A percentile compares a stretch with the other conserved stretches of the same genome.
These are phyloP conservation scores for Syndactyla subalaris DNA, from an alignment of 2,797 vertebrate species.

Conservation along the genomic window DNA sequence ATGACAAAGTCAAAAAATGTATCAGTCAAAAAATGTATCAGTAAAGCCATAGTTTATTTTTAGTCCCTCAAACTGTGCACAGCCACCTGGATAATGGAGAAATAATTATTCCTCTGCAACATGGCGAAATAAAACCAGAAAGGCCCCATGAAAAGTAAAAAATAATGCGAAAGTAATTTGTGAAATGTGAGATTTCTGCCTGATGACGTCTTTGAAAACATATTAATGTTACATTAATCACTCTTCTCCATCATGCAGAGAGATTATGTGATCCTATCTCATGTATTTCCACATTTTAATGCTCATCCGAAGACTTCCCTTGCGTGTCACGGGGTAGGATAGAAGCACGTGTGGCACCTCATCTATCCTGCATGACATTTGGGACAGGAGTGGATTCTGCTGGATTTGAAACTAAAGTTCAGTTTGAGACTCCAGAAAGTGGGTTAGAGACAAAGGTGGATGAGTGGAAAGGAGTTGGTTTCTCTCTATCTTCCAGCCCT, in stretches of 20 bases:
- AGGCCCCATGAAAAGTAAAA: neutral
- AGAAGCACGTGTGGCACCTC: neutral
- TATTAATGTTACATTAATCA: neutral
- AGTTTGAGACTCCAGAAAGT: neutral
- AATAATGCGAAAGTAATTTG: neutral
- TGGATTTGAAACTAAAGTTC: neutral
- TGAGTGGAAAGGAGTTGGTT: neutral
- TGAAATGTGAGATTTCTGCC: neutral
- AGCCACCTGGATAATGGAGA: neutral
- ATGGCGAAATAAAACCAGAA: conserved; percentile 1
- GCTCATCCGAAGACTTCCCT: neutral
- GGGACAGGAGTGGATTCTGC: neutral
- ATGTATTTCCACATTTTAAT: neutral
- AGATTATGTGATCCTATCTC: neutral
- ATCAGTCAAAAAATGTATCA: conserved; percentile 53
- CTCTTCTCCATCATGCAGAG: neutral
- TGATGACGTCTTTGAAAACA: neutral
- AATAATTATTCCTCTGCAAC: conserved; percentile 8
- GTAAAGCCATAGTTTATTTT: conserved; percentile 64
- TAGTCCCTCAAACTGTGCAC: conserved; percentile 42
- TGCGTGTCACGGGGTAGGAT: neutral
- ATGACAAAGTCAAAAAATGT: conserved; percentile 65
- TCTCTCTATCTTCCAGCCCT: neutral
- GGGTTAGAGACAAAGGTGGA: neutral
- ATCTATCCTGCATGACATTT: neutral